A percentile compares a stretch with the other conserved stretches of the same genome.
Evolutionary conservation across 2,797 vertebrate genomes (phyloP).

Genomic region (Cynopterus sphinx): DNA sequence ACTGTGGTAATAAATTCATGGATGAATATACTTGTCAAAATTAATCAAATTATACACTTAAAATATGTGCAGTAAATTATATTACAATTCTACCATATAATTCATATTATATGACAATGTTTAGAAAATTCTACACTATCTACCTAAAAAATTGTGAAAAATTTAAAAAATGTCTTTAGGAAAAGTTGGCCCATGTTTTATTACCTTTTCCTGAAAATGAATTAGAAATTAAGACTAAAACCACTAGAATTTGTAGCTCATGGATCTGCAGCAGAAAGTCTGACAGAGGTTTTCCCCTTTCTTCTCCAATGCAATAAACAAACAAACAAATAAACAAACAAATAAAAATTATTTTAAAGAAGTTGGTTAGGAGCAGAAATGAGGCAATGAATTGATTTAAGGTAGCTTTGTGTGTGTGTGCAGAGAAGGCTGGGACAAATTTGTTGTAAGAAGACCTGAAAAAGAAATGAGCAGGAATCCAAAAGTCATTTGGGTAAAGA

Average conservation of each 20-base stretch:
- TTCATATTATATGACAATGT: background rate
- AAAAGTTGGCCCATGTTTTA: background rate
- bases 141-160: background rate
- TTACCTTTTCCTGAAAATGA: background rate
- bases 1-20: background rate
- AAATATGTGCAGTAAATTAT: background rate
- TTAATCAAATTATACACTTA: background rate
- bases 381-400: background rate
- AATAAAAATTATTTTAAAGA: background rate
- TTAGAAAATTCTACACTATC: background rate
- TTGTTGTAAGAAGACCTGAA: background rate
- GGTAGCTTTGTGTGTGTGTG: background rate
- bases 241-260: background rate
- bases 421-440: background rate
- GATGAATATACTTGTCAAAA: background rate
- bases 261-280: background rate
- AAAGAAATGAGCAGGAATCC: background rate
- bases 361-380: background rate
- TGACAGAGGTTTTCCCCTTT: background rate
- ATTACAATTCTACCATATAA: background rate
- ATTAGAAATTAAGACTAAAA: slow-evolving; percentile 19
- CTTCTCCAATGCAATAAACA: background rate
- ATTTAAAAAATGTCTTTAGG: background rate
- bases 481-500: background rate
- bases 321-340: background rate